Conservation (phyloP, 2,888 invertebrate species). For the Mesorhabditis sp. region DNA sequence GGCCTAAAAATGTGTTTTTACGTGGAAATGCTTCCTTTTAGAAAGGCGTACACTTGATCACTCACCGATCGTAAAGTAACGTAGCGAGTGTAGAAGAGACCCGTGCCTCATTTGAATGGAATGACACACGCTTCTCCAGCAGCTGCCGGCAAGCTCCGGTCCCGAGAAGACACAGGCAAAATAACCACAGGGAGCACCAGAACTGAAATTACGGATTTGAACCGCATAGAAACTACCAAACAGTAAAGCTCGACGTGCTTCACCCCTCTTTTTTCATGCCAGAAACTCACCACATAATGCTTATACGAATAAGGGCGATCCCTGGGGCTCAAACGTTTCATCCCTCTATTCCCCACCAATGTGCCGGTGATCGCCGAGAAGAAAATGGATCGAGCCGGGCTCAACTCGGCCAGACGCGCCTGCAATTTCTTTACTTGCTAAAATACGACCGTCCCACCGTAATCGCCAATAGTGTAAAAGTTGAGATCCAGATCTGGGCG, state of each 20-base stretch:
- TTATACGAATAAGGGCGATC: slow-evolving; percentile 19
- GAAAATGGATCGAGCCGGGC: slow-evolving; percentile 19
- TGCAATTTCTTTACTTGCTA: background rate
- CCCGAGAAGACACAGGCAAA: slow-evolving; percentile 26
- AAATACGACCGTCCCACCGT: slow-evolving; percentile 16
- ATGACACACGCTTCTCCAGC: slow-evolving; percentile 19
- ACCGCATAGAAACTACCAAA: background rate
- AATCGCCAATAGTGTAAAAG: slow-evolving; percentile 23
- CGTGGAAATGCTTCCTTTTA: background rate
- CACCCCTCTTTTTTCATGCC: background rate
- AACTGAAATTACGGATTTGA: slow-evolving; percentile 22
- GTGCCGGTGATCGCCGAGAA: slow-evolving; percentile 24
- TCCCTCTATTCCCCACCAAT: slow-evolving; percentile 32
- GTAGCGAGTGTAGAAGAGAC: slow-evolving; percentile 23
- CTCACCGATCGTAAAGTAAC: slow-evolving; percentile 20
- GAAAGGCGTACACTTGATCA: background rate
- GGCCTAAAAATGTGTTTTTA: background rate
- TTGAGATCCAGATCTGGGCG: slow-evolving; percentile 30
- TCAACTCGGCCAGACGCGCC: slow-evolving; percentile 3
- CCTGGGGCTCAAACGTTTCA: slow-evolving; percentile 12
- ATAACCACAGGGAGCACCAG: slow-evolving; percentile 27
- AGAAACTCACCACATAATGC: slow-evolving; percentile 23
- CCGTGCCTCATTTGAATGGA: slow-evolving; percentile 15
- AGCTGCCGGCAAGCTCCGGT: slow-evolving; percentile 26
- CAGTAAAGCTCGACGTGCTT: background rate